phyloP scores from a whole-genome alignment of 2,797 vertebrate genomes.

The Dermochelys coriacea region DNA sequence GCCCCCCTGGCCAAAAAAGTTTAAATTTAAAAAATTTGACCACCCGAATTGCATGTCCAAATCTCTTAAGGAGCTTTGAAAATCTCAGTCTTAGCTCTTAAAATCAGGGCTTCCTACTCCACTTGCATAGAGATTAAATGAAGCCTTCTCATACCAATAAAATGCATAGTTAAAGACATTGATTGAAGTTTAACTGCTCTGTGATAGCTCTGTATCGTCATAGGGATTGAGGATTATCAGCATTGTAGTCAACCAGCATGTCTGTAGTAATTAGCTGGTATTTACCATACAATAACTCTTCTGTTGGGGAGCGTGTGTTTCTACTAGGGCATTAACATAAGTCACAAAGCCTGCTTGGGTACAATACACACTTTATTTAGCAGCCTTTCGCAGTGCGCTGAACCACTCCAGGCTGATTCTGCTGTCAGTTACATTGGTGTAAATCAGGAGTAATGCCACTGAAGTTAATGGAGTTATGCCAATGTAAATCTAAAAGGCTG shows the following conservation, averaged over 20 bases:
- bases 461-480: not conserved
- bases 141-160: not conserved
- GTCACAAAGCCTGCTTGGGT: accelerated
- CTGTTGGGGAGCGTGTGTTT: accelerated
- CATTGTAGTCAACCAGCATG: not conserved
- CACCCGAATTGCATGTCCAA: too few relatives aligned
- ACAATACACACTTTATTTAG: accelerated
- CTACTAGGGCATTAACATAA: accelerated
- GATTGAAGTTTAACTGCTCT: accelerated
- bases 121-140: accelerated
- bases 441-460: not conserved
- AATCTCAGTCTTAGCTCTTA: not conserved
- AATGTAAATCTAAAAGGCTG: not conserved
- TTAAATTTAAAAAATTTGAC: not conserved
- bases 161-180: accelerated
- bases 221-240: not conserved
- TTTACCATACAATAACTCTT: accelerated
- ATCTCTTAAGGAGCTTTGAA: not conserved
- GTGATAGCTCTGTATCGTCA: accelerated
- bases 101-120: accelerated
- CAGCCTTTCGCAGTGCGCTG: accelerated
- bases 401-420: accelerated
- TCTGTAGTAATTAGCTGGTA: not conserved
- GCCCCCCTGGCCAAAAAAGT: not conserved
- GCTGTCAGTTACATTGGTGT: accelerated